Evolutionary conservation across 2,113 vertebrate genomes (phyloP), one percentile per base, ranked within the genome.

Genomic region (Montifringilla adamsi): DNA sequence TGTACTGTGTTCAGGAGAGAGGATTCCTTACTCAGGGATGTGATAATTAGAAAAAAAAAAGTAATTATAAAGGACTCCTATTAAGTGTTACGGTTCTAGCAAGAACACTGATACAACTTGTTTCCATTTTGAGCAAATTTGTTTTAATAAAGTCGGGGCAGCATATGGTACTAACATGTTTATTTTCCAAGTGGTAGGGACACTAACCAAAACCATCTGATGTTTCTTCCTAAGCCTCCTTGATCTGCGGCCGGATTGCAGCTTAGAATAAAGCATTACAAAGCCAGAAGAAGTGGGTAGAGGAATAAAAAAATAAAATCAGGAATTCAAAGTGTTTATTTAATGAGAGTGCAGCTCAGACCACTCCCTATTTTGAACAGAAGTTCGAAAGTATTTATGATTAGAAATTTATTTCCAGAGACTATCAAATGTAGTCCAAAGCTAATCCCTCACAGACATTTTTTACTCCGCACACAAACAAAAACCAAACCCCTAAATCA

Each of bases 171-270:
- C 41, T 49, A 85, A 52, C 81, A 52, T 69, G 73, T 82, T 96
- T 95, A 83, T 77, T 93, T 94, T 92, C 46, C 90, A 90, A 94
- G 76, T 39, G 49, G 75, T 56, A 81, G 37, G 63, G 89, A 91
- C 53, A 80, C 80, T 82, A 94, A 94, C 90, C 14, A 5, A 95
- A 97, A 92, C 84, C 94, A 96, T 87, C 93, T 94, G 94, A 97
- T 95, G 94, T 67, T 95, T 85, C 80, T 89, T 91, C 82, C 90
- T 97, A 96, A 97, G 90, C 96, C 83, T 96, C 75, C 96, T 95
- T 96, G 96, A 96, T 97, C 96, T 97, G 90, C 83, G 94, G 77
- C 87, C 92, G 90, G 94, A 95, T 81, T 96, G 92, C 68, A 95
- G 87, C 87, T 96, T 96, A 97, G 70, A 92, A 62, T 90, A 92